These are phyloP conservation scores for Hemistola chrysoprasaria DNA, from an alignment of 2,888 invertebrate species.

Conservation along the genomic window DNA sequence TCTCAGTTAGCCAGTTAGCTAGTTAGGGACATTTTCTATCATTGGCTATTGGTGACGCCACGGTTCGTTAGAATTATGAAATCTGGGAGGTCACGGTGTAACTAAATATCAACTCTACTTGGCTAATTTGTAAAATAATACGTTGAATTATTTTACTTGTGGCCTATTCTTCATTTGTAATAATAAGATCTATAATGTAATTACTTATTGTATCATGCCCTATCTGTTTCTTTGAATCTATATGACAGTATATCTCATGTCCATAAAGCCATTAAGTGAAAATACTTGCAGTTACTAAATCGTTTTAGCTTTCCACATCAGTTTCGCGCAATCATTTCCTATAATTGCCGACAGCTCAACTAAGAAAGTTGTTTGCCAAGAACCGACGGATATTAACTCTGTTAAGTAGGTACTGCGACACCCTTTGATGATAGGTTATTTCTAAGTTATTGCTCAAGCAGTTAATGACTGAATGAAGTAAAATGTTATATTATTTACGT, in stretches of 20 bases:
- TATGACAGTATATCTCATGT: slow-evolving; percentile 7
- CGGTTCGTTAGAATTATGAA: slow-evolving; percentile 49
- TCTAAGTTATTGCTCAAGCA: no score
- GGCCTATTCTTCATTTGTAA: no score
- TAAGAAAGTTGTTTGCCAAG: slow-evolving; percentile 29
- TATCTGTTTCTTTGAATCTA: background rate
- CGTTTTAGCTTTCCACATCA: slow-evolving; percentile 31
- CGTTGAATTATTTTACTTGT: slow-evolving; percentile 18
- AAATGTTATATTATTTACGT: no score
- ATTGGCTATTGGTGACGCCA: slow-evolving; percentile 25
- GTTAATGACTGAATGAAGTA: no score
- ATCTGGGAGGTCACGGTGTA: slow-evolving; percentile 36
- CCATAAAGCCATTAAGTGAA: slow-evolving; percentile 20
- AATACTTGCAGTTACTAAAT: slow-evolving; percentile 12
- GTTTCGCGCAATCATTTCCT: slow-evolving; percentile 30
- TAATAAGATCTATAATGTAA: no score
- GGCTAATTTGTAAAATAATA: slow-evolving; percentile 36
- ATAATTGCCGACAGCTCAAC: slow-evolving; percentile 27
- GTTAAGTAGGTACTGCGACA: no score
- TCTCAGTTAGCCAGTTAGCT: slow-evolving; percentile 7
- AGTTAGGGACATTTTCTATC: slow-evolving; percentile 23
- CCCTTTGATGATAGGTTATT: no score
- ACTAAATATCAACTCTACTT: slow-evolving; percentile 29
- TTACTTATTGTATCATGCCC: no score
- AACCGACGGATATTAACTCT: slow-evolving; percentile 19